Percentiles rank a stretch among this genome's conserved stretches.
phyloP scores from a whole-genome alignment of 2,888 invertebrate genomes.

The Chaitophorus viminalis region DNA sequence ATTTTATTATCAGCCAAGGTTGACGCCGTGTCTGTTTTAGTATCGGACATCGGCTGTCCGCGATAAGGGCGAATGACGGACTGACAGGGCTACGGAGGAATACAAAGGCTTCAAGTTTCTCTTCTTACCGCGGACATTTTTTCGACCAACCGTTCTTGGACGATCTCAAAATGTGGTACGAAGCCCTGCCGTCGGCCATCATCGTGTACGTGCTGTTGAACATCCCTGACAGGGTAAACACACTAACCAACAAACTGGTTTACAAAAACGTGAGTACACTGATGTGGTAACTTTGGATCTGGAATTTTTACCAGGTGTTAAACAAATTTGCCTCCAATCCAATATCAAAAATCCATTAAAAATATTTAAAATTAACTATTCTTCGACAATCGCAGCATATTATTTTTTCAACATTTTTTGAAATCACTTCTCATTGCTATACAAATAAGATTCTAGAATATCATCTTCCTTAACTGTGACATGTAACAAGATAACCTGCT shows the following conservation, averaged over 20 bases:
- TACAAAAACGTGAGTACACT: slow-evolving; percentile 74
- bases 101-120: neutral
- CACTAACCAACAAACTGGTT: slow-evolving; percentile 73
- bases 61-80: neutral
- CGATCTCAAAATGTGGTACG: slow-evolving; percentile 75
- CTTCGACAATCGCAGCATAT: too few relatives aligned
- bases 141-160: neutral
- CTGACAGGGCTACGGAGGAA: neutral
- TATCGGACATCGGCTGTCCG: neutral
- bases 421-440: too few relatives aligned
- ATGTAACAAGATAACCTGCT: too few relatives aligned
- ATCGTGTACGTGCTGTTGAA: slow-evolving; percentile 73
- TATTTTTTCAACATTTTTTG: too few relatives aligned
- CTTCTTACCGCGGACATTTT: neutral
- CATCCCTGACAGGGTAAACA: slow-evolving; percentile 73
- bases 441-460: too few relatives aligned
- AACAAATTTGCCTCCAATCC: too few relatives aligned
- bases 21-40: neutral
- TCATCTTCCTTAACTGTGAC: too few relatives aligned
- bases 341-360: too few relatives aligned
- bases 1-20: slow-evolving; percentile 1
- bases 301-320: too few relatives aligned
- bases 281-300: neutral
- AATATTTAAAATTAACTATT: too few relatives aligned
- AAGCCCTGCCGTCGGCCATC: slow-evolving; percentile 75